These are phyloP conservation scores for Limnephilus auricula DNA, from an alignment of 2,888 invertebrate species.

Conservation along the genomic window DNA sequence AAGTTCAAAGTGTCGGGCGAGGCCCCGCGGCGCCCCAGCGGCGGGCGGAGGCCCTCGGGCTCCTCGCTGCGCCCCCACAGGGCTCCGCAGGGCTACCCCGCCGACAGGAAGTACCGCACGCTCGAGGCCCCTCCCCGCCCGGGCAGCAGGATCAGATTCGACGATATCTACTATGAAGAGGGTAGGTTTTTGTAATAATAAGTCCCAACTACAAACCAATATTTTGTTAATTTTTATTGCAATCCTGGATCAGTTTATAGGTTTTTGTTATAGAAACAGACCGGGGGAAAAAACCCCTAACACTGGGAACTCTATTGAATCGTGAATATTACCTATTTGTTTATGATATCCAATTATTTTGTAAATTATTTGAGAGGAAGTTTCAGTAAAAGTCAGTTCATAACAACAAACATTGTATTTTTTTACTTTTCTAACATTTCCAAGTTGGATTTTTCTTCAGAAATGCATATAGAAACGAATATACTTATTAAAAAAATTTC, in stretches of 20 bases:
- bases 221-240: no score
- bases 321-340: no score
- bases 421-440: no score
- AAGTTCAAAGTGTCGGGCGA: conserved; percentile 76
- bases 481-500: no score
- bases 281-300: not conserved
- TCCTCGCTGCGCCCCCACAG: not conserved
- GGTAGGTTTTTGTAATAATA: not conserved
- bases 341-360: no score
- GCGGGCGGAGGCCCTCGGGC: not conserved
- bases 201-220: not conserved
- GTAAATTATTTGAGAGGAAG: no score
- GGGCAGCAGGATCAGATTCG: conserved; percentile 54
- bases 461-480: no score
- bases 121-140: conserved; percentile 57
- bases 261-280: not conserved
- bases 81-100: not conserved
- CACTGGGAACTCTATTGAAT: not conserved
- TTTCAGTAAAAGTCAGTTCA: not conserved
- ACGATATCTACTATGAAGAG: conserved; percentile 34
- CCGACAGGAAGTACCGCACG: conserved; percentile 50
- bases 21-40: conserved; percentile 68
- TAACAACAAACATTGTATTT: no score
- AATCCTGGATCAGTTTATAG: no score
- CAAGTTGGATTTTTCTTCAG: no score